Evolutionary conservation across 2,888 invertebrate genomes (phyloP).

Genomic region (Nysson spinosus): DNA sequence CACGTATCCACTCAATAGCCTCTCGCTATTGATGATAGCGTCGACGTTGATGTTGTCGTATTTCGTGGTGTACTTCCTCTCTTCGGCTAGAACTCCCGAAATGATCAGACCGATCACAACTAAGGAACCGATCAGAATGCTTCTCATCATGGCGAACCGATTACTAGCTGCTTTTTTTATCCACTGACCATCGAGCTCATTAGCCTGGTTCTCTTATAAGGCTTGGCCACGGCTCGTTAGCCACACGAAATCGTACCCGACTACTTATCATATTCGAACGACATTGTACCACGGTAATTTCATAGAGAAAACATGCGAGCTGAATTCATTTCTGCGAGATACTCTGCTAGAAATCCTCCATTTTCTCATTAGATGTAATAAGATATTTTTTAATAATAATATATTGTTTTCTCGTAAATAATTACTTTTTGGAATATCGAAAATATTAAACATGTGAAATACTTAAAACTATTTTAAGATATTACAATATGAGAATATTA

Average conservation of each 20-base stretch:
- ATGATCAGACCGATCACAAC: slow-evolving; percentile 7
- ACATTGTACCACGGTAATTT: slow-evolving; percentile 35
- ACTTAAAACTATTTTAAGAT: too few relatives aligned
- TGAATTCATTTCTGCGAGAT: slow-evolving; percentile 13
- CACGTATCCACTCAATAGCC: slow-evolving; percentile 83
- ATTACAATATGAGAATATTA: too few relatives aligned
- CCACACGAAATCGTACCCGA: slow-evolving; percentile 53
- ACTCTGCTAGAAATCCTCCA: neutral
- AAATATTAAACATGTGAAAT: too few relatives aligned
- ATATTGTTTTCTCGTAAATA: too few relatives aligned
- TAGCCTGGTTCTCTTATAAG: slow-evolving; percentile 46
- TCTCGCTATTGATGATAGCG: slow-evolving; percentile 82
- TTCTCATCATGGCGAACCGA: slow-evolving; percentile 34
- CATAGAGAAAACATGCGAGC: slow-evolving; percentile 15
- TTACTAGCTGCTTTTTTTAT: slow-evolving; percentile 21
- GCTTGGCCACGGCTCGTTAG: slow-evolving; percentile 53
- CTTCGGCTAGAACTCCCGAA: slow-evolving; percentile 22
- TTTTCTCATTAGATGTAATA: neutral
- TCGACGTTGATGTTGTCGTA: slow-evolving; percentile 85
- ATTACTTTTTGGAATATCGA: too few relatives aligned
- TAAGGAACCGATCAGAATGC: slow-evolving; percentile 13
- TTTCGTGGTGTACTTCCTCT: slow-evolving; percentile 81
- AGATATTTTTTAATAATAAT: too few relatives aligned
- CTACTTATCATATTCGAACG: slow-evolving; percentile 20
- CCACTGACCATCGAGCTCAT: slow-evolving; percentile 44